These are phyloP conservation scores for Anagrus nilaparvatae DNA, from an alignment of 1,140 invertebrate genomes.

Conservation along the genomic window DNA sequence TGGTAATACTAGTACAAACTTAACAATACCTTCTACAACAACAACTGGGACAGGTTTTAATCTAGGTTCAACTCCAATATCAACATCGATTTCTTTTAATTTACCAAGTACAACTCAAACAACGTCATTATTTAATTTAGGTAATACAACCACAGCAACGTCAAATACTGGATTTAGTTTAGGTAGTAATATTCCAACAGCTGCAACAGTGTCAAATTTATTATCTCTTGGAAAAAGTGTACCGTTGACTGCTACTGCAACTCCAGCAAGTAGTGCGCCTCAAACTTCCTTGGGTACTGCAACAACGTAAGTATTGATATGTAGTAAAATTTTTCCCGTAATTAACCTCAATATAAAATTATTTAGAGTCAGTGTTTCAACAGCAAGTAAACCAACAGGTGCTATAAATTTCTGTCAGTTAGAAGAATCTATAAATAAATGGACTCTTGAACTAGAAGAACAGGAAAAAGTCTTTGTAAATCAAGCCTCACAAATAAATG, in stretches of 20 bases:
- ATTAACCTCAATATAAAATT: neutral
- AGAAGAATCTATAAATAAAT: slow-evolving; percentile 92
- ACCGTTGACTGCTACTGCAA: slow-evolving; percentile 28
- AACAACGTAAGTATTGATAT: slow-evolving; percentile 38
- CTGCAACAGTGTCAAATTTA: slow-evolving; percentile 20
- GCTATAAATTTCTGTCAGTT: slow-evolving; percentile 77
- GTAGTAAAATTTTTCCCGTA: neutral
- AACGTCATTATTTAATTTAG: slow-evolving; percentile 23
- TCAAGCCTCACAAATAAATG: slow-evolving; percentile 89
- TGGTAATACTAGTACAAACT: slow-evolving; percentile 25
- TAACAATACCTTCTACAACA: slow-evolving; percentile 27
- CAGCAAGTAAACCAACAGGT: slow-evolving; percentile 36
- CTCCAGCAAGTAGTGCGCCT: slow-evolving; percentile 35
- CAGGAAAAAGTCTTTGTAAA: slow-evolving; percentile 89
- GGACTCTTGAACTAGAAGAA: slow-evolving; percentile 86
- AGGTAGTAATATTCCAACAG: slow-evolving; percentile 6
- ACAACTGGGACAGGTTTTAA: slow-evolving; percentile 18
- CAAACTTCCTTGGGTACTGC: slow-evolving; percentile 34
- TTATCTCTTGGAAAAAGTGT: slow-evolving; percentile 23
- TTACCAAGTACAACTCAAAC: slow-evolving; percentile 20
- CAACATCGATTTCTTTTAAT: slow-evolving; percentile 22
- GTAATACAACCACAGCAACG: slow-evolving; percentile 14
- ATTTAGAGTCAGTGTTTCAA: slow-evolving; percentile 36
- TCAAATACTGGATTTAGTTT: slow-evolving; percentile 22
- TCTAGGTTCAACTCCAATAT: slow-evolving; percentile 6